phyloP scores from a whole-genome alignment of 2,113 vertebrate genomes.

The Psittacula cyanocephala region DNA sequence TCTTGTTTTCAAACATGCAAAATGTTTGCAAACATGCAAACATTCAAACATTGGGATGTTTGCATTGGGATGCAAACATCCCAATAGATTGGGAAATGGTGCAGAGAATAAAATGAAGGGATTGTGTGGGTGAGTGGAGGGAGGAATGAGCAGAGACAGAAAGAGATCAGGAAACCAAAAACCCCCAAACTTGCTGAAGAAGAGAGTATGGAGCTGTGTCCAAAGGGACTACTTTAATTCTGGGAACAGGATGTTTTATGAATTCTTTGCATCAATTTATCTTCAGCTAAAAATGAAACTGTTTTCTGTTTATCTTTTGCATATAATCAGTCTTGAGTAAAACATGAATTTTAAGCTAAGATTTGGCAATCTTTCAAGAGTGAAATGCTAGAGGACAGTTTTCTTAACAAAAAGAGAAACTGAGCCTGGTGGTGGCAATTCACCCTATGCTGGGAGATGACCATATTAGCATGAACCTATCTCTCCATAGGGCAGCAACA shows the following conservation, averaged over 20 bases:
- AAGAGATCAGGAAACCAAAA: not conserved
- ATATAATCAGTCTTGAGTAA: not conserved
- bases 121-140: not conserved
- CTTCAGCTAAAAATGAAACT: not conserved
- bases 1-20: slow-evolving; percentile 3
- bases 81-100: not conserved
- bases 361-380: not conserved
- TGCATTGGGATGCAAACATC: too few species aligned
- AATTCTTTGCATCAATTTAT: slow-evolving; percentile 1
- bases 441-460: not conserved
- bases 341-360: not conserved
- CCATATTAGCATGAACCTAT: not conserved
- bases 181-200: not conserved
- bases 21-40: too few species aligned
- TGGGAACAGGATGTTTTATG: not conserved
- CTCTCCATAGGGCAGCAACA: not conserved
- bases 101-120: slow-evolving; percentile 7
- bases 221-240: slow-evolving; percentile 15
- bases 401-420: not conserved
- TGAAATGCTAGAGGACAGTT: not conserved
- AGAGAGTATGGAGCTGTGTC: not conserved
- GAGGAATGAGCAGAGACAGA: not conserved
- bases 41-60: too few species aligned
- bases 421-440: not conserved
- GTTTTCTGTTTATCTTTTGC: slow-evolving; percentile 25